A percentile compares a stretch with the other conserved stretches of the same genome.
Conservation (phyloP, 2,797 vertebrate species). For the Sebastiscus tertius region DNA sequence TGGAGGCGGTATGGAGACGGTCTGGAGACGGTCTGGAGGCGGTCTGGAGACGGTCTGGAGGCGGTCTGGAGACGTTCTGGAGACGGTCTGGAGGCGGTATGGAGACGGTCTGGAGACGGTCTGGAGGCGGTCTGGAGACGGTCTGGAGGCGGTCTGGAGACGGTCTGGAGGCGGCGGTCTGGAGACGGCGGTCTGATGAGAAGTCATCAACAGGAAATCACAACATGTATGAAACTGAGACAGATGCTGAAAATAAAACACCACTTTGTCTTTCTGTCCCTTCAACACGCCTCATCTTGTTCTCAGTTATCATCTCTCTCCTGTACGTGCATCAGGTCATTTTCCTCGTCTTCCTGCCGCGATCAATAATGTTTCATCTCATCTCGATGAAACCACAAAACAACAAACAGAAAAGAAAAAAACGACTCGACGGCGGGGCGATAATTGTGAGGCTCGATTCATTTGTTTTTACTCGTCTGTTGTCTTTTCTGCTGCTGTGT, state of each 20-base stretch:
- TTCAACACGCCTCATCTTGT: not conserved
- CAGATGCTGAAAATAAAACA: not conserved
- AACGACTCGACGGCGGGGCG: conserved; percentile 1
- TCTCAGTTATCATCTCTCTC: conserved; percentile 6
- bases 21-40: too few species aligned
- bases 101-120: fast-evolving
- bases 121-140: too few species aligned
- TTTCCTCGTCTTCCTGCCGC: conserved; percentile 10
- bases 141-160: fast-evolving
- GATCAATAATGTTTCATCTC: conserved; percentile 51
- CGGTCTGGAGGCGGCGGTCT: too few species aligned
- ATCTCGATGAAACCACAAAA: conserved; percentile 21
- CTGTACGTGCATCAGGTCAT: not conserved
- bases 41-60: too few species aligned
- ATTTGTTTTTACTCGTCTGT: conserved; percentile 69
- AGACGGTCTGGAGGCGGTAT: fast-evolving
- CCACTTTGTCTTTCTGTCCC: not conserved
- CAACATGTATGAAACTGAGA: not conserved
- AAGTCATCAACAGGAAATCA: not conserved
- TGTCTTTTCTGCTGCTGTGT: conserved; percentile 63
- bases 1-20: too few species aligned
- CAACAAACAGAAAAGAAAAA: conserved; percentile 35
- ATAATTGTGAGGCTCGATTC: conserved; percentile 61
- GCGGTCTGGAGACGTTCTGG: fast-evolving
- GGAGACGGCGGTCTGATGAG: too few species aligned